phyloP scores from a whole-genome alignment of 2,797 vertebrate genomes.

The Anomalospiza imberbis region DNA sequence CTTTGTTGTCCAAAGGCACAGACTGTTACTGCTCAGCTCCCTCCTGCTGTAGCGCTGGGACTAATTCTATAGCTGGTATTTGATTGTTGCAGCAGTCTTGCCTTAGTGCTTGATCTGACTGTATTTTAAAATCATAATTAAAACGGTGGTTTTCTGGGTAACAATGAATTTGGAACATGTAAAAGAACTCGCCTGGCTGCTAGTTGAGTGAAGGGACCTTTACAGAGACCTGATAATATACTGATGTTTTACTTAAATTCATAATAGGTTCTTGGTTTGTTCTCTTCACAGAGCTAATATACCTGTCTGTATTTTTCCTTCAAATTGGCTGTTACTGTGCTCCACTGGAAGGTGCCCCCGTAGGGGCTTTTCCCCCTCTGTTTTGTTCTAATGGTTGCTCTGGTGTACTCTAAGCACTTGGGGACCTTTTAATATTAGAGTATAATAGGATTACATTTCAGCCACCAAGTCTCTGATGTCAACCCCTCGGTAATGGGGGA shows the following conservation, averaged over 20 bases:
- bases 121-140: neutral
- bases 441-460: neutral
- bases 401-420: fast-evolving
- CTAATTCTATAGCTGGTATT: neutral
- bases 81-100: neutral
- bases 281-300: neutral
- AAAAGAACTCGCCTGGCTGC: neutral
- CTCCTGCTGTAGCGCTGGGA: neutral
- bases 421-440: neutral
- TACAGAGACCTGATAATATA: neutral
- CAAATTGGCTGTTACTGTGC: neutral
- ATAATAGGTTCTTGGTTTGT: neutral
- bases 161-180: neutral
- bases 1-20: neutral
- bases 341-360: neutral
- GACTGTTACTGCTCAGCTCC: neutral
- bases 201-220: neutral
- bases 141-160: neutral
- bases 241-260: neutral
- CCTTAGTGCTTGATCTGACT: neutral
- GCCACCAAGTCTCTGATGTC: neutral
- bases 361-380: fast-evolving
- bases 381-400: neutral
- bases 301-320: neutral
- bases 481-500: fast-evolving